Evolutionary conservation across 2,888 invertebrate species (phyloP).

Genomic region (Cerastis rubricosa): DNA sequence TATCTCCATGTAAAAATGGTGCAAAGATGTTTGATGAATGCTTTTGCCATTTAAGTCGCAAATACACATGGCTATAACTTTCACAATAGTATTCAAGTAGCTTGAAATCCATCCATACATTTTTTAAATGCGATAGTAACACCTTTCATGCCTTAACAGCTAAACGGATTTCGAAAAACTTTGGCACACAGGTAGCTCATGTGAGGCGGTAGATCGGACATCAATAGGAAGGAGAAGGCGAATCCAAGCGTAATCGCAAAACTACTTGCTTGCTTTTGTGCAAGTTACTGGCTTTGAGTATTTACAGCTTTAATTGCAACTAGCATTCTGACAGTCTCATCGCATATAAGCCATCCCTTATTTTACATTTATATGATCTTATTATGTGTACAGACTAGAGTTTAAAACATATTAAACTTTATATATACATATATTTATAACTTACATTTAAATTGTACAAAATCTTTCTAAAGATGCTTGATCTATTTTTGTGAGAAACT

Average conservation of each 20-base stretch:
- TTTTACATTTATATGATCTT: conserved; percentile 21
- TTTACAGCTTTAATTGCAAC: background rate
- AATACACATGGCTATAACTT: background rate
- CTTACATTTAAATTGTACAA: conserved; percentile 48
- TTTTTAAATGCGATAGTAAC: background rate
- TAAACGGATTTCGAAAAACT: no score
- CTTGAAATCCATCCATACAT: background rate
- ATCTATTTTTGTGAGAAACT: background rate
- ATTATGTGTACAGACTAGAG: conserved; percentile 57
- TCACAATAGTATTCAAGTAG: background rate
- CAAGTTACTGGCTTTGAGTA: background rate
- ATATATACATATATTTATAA: conserved; percentile 41
- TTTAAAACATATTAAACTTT: conserved; percentile 48
- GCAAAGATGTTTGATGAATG: background rate
- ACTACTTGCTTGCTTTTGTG: background rate
- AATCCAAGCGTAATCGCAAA: background rate
- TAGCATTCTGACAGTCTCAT: conserved; percentile 11
- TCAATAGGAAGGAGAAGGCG: no score
- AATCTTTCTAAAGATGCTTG: background rate
- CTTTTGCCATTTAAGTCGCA: background rate
- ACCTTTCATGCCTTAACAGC: background rate
- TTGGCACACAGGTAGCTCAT: no score
- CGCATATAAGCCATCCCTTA: background rate
- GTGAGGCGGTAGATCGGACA: no score
- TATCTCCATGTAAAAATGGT: background rate